Evolutionary conservation across 2,113 vertebrate species (phyloP).

Genomic region (Garra rufa): DNA sequence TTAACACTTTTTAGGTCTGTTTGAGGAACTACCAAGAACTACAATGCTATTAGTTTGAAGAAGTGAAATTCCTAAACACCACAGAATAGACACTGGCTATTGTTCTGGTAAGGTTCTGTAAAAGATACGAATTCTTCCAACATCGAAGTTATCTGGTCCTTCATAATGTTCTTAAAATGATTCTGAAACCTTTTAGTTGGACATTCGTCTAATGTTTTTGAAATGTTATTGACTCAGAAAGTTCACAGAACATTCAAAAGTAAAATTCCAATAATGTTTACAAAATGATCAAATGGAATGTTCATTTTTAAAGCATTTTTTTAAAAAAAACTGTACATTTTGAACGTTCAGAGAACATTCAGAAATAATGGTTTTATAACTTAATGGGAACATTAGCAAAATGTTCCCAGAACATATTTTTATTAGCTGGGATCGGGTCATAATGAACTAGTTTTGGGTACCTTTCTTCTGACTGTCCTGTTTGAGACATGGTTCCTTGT

Average conservation of each 20-base stretch:
- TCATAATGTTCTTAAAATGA: too few species aligned
- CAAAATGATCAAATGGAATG: not conserved
- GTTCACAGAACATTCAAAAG: too few species aligned
- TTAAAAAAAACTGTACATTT: not conserved
- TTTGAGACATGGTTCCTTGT: conserved; percentile 53
- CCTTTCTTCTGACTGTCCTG: conserved; percentile 66
- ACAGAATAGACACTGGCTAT: not conserved
- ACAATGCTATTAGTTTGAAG: not conserved
- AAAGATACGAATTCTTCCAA: not conserved
- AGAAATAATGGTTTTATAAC: not conserved
- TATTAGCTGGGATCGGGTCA: not conserved
- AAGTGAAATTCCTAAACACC: not conserved
- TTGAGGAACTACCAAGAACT: not conserved
- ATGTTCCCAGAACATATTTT: not conserved
- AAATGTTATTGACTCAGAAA: too few species aligned
- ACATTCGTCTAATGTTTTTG: too few species aligned
- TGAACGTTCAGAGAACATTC: not conserved
- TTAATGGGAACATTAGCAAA: not conserved
- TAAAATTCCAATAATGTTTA: too few species aligned
- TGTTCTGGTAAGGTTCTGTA: too few species aligned
- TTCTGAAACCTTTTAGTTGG: too few species aligned
- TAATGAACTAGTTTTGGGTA: conserved; percentile 34
- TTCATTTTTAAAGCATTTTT: not conserved
- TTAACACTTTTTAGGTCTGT: not conserved
- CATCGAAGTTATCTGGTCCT: too few species aligned